Conservation (phyloP, 2,797 vertebrate species). For the Mormyrops attenuatus region DNA sequence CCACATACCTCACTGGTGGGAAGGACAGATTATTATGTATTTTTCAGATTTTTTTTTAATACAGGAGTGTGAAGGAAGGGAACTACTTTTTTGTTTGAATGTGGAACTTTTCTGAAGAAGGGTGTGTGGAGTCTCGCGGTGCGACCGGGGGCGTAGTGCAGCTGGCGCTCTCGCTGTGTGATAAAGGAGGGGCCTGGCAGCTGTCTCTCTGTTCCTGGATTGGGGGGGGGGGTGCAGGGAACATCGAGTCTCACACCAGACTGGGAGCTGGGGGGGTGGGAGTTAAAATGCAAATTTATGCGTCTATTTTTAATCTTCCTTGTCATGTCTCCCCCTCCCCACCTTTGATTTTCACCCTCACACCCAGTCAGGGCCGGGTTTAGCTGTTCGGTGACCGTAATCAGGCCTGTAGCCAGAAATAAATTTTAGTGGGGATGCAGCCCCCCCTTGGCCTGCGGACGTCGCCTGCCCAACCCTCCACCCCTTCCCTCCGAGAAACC, state of each 20-base stretch:
- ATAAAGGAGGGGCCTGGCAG: not conserved
- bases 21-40: not conserved
- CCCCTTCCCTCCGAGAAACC: not conserved
- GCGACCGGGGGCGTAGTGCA: not conserved
- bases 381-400: not conserved
- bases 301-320: not conserved
- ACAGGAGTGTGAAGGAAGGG: not conserved
- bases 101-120: not conserved
- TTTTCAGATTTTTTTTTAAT: not conserved
- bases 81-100: not conserved
- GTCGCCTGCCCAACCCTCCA: not conserved
- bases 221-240: not conserved
- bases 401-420: not conserved
- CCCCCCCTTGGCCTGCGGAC: not conserved
- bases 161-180: not conserved
- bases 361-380: not conserved
- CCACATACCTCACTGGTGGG: not conserved
- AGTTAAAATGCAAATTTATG: not conserved
- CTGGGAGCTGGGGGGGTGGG: not conserved
- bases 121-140: not conserved
- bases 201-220: not conserved
- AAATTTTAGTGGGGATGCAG: not conserved
- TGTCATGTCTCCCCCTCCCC: not conserved
- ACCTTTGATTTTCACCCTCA: not conserved
- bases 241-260: not conserved